Base-by-base conservation (phyloP, 2,797 vertebrate species). In the Acomys russatus region DNA sequence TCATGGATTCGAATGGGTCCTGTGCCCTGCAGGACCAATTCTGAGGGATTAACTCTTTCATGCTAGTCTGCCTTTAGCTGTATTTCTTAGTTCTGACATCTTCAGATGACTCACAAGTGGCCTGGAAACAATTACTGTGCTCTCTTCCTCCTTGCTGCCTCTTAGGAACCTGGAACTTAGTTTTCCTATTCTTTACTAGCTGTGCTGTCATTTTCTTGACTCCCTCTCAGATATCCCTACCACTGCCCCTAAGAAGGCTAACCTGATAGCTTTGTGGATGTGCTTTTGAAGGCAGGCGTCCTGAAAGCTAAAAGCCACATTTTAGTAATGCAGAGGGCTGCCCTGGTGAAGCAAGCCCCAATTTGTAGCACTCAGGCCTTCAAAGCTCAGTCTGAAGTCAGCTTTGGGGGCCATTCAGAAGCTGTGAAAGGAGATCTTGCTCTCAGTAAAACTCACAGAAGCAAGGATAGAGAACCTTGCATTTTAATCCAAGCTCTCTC, bases 81-180 rank as follows among this genome's bases (percentile, higher is more conserved):
- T 78, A 33, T 71, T 93, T 97, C 90, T 92, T 90, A 28, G 77
- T 94, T 84, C 79, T 3, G 88, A 63, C 70, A 70, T 79, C 96
- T 97, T 96, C 79, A 90, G 74, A 85, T 78, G 51, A 90, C 66
- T 91, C 84, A 93, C 44, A 44, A 84, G 59, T 90, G 68, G 85
- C 73, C 90, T 88, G 38, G 78, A 94, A 97, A 90, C 89, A 86
- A 63, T 95, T 25, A 88, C 33, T 51, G 1, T 85, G 54, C 56
- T 88, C 79, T 25, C 35, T n/a, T 94, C 49, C 91, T 86, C 77
- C 54, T 92, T 30, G 59, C 33, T 80, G 51, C 93, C 83, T 87
- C 83, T 80, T 92, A 5, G 82, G 91, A 88, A 87, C 73, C 82
- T 17, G 35, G 64, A 38, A 11, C 59, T 89, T 93, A 49, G 44